phyloP scores from a whole-genome alignment of 2,888 invertebrate species.

The Argyresthia goedartella region DNA sequence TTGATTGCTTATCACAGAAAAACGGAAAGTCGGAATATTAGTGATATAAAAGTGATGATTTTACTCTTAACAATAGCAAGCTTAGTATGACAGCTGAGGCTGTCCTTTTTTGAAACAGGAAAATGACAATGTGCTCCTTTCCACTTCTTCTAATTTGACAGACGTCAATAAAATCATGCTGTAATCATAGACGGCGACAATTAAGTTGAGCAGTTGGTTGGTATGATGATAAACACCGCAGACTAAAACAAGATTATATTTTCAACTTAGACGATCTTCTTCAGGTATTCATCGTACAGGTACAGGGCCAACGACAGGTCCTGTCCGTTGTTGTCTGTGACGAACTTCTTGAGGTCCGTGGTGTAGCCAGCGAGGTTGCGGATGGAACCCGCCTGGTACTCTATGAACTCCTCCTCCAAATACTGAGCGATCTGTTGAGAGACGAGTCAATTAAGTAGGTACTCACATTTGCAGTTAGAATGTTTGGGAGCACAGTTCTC shows the following conservation, averaged over 20 bases:
- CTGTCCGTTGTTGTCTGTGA: constrained; percentile 55
- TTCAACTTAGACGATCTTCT: constrained; percentile 39
- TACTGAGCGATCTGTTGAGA: constrained; percentile 74
- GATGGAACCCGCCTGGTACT: constrained; percentile 75
- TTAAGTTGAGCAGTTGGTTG: background rate
- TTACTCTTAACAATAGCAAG: too few relatives aligned
- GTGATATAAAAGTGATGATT: too few relatives aligned
- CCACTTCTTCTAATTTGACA: too few relatives aligned
- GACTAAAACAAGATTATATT: background rate
- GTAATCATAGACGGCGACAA: background rate
- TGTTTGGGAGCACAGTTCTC: too few relatives aligned
- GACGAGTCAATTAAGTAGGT: background rate
- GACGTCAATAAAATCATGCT: too few relatives aligned
- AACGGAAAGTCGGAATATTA: too few relatives aligned
- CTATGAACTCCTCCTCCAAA: constrained; percentile 82
- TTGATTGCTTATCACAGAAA: too few relatives aligned
- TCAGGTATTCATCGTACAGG: constrained; percentile 80
- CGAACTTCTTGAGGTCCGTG: constrained; percentile 77
- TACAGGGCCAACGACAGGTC: constrained; percentile 77
- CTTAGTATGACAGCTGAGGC: too few relatives aligned
- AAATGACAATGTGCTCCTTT: too few relatives aligned
- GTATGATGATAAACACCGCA: background rate
- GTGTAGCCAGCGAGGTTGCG: constrained; percentile 81
- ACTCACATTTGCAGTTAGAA: too few relatives aligned
- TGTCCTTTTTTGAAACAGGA: too few relatives aligned